These are phyloP conservation scores for Gonocerus acuteangulatus DNA, from an alignment of 2,888 invertebrate species.

Conservation along the genomic window DNA sequence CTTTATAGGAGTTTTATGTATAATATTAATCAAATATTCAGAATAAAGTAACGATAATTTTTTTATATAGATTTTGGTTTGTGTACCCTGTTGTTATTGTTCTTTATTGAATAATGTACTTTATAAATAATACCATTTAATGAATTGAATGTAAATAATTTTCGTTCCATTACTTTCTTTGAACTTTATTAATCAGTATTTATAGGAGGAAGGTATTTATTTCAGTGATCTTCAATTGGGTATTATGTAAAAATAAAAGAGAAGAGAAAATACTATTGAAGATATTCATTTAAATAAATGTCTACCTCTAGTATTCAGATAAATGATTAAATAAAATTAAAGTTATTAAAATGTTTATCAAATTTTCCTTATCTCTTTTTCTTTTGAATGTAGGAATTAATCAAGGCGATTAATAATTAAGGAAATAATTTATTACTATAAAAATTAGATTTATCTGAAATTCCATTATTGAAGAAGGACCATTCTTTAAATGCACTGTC, in stretches of 20 bases:
- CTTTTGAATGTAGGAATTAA: too few species aligned
- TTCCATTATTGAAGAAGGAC: too few species aligned
- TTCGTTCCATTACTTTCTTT: background rate
- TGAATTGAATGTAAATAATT: constrained; percentile 12
- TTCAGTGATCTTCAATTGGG: constrained; percentile 16
- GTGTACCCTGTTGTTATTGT: background rate
- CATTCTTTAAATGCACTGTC: too few species aligned
- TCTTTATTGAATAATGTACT: background rate
- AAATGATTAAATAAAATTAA: too few species aligned
- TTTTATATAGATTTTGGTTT: constrained; percentile 6
- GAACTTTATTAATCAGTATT: constrained; percentile 15
- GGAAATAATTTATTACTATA: too few species aligned
- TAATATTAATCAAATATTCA: constrained; percentile 34
- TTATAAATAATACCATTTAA: constrained; percentile 1
- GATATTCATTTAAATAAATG: constrained; percentile 9
- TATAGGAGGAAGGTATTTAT: constrained; percentile 9
- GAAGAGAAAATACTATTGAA: constrained; percentile 7
- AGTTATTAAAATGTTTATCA: too few species aligned
- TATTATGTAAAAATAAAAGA: constrained; percentile 3
- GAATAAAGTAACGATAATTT: constrained; percentile 2
- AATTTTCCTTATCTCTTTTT: too few species aligned
- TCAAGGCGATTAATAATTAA: too few species aligned
- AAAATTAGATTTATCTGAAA: too few species aligned
- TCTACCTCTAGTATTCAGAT: constrained; percentile 16
- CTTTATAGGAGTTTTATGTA: constrained; percentile 32